Conservation (phyloP, 2,113 vertebrate species). For the Chaetodon trifascialis region DNA sequence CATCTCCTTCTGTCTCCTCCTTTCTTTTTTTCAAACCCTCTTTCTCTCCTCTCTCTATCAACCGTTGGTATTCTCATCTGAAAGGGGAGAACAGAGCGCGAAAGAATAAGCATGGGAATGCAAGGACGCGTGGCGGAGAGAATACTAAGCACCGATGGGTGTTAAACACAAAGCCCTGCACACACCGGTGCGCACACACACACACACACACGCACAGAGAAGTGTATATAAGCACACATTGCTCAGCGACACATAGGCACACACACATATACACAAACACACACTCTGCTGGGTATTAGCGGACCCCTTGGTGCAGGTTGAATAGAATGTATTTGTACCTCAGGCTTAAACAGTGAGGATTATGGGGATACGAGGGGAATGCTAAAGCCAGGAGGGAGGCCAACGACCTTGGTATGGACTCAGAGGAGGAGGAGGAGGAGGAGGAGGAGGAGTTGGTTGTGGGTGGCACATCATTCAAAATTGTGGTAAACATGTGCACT, state of each 20-base stretch:
- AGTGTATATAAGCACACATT: conserved; percentile 65
- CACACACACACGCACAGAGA: conserved; percentile 35
- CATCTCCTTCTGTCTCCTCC: conserved; percentile 9
- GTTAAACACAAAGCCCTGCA: conserved; percentile 76
- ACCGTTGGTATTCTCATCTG: conserved; percentile 65
- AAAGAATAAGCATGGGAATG: conserved; percentile 76
- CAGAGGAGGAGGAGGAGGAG: not conserved
- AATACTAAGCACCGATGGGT: conserved; percentile 85
- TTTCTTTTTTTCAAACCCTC: not conserved
- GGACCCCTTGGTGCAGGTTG: conserved; percentile 72
- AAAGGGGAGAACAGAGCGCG: conserved; percentile 68
- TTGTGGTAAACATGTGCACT: conserved; percentile 25
- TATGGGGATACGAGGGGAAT: conserved; percentile 82
- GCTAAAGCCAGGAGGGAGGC: conserved; percentile 74
- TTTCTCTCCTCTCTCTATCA: conserved; percentile 50
- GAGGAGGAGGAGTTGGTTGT: conserved; percentile 47
- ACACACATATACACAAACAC: conserved; percentile 56
- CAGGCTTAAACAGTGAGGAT: conserved; percentile 80
- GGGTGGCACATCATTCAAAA: conserved; percentile 58
- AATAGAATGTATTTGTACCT: conserved; percentile 82
- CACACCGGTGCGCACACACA: conserved; percentile 12
- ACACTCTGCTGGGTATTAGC: conserved; percentile 70
- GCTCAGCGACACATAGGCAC: conserved; percentile 46
- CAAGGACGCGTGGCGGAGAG: conserved; percentile 79
- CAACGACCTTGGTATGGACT: conserved; percentile 78